Evolutionary conservation across 2,888 invertebrate species (phyloP), one percentile per base, ranked within the genome.

Genomic region (Lobophora halterata): DNA sequence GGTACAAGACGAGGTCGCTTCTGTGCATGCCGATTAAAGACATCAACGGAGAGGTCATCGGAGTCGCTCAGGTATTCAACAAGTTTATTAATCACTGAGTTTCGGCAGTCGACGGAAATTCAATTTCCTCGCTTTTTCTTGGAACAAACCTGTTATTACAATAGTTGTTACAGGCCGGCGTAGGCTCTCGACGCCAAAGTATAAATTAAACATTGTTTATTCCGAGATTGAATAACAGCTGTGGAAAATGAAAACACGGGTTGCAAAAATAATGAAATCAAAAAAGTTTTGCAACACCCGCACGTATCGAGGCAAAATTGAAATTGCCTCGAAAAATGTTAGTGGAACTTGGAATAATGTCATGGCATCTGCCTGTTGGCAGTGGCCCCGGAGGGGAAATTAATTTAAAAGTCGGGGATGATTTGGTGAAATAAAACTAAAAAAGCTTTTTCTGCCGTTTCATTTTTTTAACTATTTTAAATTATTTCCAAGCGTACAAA

Each of bases 21-120:
- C 90, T 98, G 45, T 97, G 97, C 78, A 97, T 97, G 97, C 97
- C 97, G 34, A 97, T 98, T 74, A 95, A 96, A 82, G 97, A 97
- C 82, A 94, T 94, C 72, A 94, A 93, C 64, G 97, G 96, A 18
- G 97, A 98, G 79, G 96, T 98, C 58, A 94, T 98, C 58, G 99
- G 98, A 10, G 98, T 99, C 38, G 98, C 98, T 34, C 98, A 98
- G 91, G 94, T 95, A 79, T 52, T 47, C 41, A 27, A 26, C 14
- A 17, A 13, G 6, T 37, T 39, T 33, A 33, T 31, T 6, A 18
- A 31, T 35, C 21, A 9, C 14, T 11, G 1, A n/a, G 14, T 25
- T 27, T 5, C 7, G 9, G 16, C 17, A 7, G 12, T 12, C 6
- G 10, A 20, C 20, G 8, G 11, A 14, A 26, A 38, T 38, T 31